Conservation (phyloP, 2,888 invertebrate species). For the Drosophila rellima region DNA sequence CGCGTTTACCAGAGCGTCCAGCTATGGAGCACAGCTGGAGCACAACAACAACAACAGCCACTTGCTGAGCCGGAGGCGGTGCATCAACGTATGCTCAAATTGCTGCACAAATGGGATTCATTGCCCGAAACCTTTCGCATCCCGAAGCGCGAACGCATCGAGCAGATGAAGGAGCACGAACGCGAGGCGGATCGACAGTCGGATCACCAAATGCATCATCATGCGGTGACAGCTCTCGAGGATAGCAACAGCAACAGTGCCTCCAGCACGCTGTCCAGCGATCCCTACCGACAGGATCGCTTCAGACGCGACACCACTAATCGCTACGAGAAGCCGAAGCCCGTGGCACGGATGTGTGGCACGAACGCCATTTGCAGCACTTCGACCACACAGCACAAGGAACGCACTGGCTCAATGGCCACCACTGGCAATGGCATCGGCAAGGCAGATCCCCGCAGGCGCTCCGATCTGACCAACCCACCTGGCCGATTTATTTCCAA, state of each 20-base stretch:
- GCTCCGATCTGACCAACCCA: constrained; percentile 29
- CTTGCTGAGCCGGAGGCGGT: neutral
- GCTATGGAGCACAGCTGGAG: constrained; percentile 88
- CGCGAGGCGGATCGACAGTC: constrained; percentile 91
- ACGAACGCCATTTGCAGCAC: constrained; percentile 59
- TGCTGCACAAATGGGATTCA: constrained; percentile 77
- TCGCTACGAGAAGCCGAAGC: constrained; percentile 56
- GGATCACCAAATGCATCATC: constrained; percentile 78
- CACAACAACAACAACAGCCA: neutral
- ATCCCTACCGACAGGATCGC: constrained; percentile 68
- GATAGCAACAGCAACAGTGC: constrained; percentile 54
- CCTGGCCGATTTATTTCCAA: constrained; percentile 75
- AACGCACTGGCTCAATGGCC: neutral
- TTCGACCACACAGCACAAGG: constrained; percentile 41
- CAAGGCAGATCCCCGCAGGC: constrained; percentile 22
- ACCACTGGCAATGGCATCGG: constrained; percentile 15
- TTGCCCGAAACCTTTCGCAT: constrained; percentile 87
- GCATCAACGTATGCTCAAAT: constrained; percentile 17
- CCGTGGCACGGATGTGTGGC: constrained; percentile 45
- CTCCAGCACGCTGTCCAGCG: constrained; percentile 32
- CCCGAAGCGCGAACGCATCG: constrained; percentile 96
- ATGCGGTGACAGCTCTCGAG: constrained; percentile 73
- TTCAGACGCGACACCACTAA: constrained; percentile 58
- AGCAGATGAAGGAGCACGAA: constrained; percentile 98
- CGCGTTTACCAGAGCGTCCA: constrained; percentile 94